Percentiles rank a stretch among this genome's conserved stretches.
These are phyloP conservation scores for Eclectus roratus DNA, from an alignment of 2,113 vertebrate species.

Conservation along the genomic window DNA sequence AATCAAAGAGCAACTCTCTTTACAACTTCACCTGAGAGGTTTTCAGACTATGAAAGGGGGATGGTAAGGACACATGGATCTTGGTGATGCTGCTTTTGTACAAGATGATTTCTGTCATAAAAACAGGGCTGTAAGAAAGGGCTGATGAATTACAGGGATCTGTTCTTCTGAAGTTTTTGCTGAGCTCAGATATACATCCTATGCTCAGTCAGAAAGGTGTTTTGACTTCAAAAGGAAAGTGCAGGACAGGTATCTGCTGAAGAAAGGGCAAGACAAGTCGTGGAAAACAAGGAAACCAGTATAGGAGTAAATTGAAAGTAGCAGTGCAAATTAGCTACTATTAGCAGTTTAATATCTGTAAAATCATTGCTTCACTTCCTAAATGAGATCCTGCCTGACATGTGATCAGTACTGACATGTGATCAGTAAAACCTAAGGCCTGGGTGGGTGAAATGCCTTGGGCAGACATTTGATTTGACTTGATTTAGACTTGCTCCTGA, in stretches of 20 bases:
- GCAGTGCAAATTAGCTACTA: background rate
- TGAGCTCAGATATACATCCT: background rate
- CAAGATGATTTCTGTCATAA: background rate
- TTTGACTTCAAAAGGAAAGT: background rate
- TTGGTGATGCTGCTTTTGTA: background rate
- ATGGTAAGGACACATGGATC: background rate
- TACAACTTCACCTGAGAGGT: background rate
- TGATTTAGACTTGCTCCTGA: background rate
- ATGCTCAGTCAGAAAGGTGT: background rate
- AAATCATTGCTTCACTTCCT: background rate
- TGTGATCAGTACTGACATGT: accelerated
- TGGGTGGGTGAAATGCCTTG: background rate
- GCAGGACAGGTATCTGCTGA: background rate
- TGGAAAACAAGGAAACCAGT: background rate
- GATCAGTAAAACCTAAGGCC: background rate
- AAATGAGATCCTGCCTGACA: background rate
- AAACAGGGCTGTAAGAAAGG: background rate
- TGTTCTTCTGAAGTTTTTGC: background rate
- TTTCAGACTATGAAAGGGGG: background rate
- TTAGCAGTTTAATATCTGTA: background rate
- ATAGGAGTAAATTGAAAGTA: background rate
- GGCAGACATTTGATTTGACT: background rate
- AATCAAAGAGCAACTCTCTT: background rate
- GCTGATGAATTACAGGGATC: background rate
- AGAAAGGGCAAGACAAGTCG: background rate